Evolutionary conservation across 2,888 invertebrate species (phyloP).

Genomic region (Eulithis prunata): DNA sequence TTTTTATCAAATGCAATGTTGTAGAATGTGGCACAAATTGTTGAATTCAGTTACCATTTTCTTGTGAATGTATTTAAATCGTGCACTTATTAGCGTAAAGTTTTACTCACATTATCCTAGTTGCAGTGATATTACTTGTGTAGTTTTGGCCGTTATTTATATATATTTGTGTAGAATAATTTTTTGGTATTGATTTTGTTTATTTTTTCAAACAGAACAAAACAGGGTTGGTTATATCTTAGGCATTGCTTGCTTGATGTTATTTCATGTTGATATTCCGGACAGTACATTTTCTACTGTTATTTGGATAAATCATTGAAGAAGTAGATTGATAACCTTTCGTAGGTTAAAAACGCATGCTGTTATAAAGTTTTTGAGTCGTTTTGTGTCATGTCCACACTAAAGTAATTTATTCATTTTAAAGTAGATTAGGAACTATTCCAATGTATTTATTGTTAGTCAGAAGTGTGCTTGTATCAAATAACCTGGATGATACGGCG

Average conservation of each 20-base stretch:
- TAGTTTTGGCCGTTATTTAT: conserved; percentile 31
- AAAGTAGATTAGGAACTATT: conserved; percentile 68
- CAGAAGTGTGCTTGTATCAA: conserved; percentile 66
- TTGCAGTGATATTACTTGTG: conserved; percentile 72
- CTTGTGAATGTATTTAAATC: conserved; percentile 52
- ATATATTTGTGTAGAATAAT: conserved; percentile 23
- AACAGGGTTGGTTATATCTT: conserved; percentile 54
- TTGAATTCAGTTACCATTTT: conserved; percentile 69
- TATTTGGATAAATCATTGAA: too few relatives aligned
- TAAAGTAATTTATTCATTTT: conserved; percentile 65
- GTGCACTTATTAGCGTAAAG: conserved; percentile 46
- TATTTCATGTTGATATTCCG: neutral
- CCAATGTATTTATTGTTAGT: conserved; percentile 79
- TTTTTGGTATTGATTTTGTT: conserved; percentile 31
- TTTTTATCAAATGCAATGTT: conserved; percentile 30
- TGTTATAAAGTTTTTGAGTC: conserved; percentile 65
- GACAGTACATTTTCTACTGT: too few relatives aligned
- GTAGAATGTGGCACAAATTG: conserved; percentile 56
- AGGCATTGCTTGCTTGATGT: conserved; percentile 28
- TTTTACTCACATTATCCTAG: conserved; percentile 26
- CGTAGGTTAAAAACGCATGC: conserved; percentile 58
- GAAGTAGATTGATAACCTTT: conserved; percentile 31
- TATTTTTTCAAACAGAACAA: conserved; percentile 39
- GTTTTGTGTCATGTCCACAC: conserved; percentile 69
- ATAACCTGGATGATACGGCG: conserved; percentile 72